Evolutionary conservation across 2,113 vertebrate genomes (phyloP), one percentile per base, ranked within the genome.

Genomic region (Ciconia maguari): DNA sequence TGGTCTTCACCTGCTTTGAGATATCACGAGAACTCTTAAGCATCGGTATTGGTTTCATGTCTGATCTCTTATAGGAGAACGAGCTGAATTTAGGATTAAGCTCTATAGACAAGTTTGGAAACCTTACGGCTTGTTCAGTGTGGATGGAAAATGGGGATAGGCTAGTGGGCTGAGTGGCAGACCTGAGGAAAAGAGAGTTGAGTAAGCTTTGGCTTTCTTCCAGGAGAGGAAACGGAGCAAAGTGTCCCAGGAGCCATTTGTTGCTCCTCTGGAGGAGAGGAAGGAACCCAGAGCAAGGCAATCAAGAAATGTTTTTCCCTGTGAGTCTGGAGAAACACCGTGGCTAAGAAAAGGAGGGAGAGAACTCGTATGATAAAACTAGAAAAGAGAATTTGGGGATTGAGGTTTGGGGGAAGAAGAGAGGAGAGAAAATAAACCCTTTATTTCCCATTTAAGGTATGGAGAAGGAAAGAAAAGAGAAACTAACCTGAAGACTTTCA

Each of bases 1-100:
- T 95, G 94, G 78, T 93, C 87, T 48, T 97, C 93, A 95, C 94
- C 94, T 96, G 97, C 89, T 94, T 95, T 74, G 72, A 84, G 87
- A 80, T 74, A 83, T 91, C 94, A 95, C 26, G 30, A 64, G 64
- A 94, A 66, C 68, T 90, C 64, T 88, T 48, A 70, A 66, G 71
- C 79, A 4, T 71, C 38, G 65, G 91, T 92, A 57, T 85, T 93
- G 83, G 87, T 96, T 96, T 96, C 93, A 70, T 29, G 32, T 20
- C 75, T 77, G 55, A 25, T 83, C 62, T 80, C 78, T 36, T 86
- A 34, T 0, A 86, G 79, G 75, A 83, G 77, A 92, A 81, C 0
- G 2, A 96, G 29, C 64, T 93, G 79, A 94, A 81, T 96, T 87
- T 94, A 77, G 78, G 78, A 85, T 83, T 96, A 81, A 95, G 71